phyloP scores from a whole-genome alignment of 2,888 invertebrate genomes.

The Rugalucina vietnamica region DNA sequence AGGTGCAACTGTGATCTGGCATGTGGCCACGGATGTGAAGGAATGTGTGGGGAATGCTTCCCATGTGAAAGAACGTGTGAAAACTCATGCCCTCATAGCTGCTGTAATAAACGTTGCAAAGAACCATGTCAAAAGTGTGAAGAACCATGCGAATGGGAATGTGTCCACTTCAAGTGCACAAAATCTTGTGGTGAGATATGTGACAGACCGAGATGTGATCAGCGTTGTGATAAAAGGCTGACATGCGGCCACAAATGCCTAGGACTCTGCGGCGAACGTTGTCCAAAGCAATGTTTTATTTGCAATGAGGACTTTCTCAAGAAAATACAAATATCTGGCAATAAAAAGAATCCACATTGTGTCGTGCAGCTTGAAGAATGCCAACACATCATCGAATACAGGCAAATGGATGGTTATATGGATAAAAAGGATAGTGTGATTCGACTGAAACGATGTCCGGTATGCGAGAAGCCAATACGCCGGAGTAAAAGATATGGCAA shows the following conservation, averaged over 20 bases:
- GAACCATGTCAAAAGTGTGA: constrained; percentile 79
- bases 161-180: constrained; percentile 77
- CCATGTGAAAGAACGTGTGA: constrained; percentile 49
- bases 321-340: constrained; percentile 83
- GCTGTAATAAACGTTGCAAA: constrained; percentile 77
- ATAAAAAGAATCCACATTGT: constrained; percentile 85
- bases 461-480: constrained; percentile 87
- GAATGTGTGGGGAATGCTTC: constrained; percentile 51
- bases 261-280: constrained; percentile 90
- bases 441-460: constrained; percentile 85
- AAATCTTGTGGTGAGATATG: constrained; percentile 82
- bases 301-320: constrained; percentile 84
- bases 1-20: constrained; percentile 38
- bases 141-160: constrained; percentile 82
- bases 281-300: constrained; percentile 87
- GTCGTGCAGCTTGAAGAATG: constrained; percentile 79
- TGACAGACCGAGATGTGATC: constrained; percentile 73
- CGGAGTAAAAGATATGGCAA: constrained; percentile 86
- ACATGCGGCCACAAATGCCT: constrained; percentile 84
- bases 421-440: constrained; percentile 85
- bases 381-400: constrained; percentile 80
- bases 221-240: constrained; percentile 60
- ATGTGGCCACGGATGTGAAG: constrained; percentile 57
- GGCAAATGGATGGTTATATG: constrained; percentile 82
- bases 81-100: constrained; percentile 53